Base-by-base conservation (phyloP, 1,140 invertebrate genomes). In the Onthophagus taurus region DNA sequence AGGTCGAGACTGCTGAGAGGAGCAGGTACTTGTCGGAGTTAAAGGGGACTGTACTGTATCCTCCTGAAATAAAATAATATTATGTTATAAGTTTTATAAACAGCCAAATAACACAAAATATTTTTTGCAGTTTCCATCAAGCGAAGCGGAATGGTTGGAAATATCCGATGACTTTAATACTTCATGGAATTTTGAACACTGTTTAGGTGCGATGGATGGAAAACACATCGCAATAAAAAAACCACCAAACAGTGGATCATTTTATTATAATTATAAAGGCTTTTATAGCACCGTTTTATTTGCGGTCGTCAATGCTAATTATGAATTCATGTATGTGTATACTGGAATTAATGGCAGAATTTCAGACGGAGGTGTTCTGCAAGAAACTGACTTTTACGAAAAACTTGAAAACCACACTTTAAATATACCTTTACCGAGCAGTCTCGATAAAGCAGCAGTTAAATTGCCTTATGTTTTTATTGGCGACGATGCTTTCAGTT, bases 271-370 rank as follows among this genome's bases (percentile, higher is more conserved):
- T 19, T 47, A 47, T 34, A 72, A 72, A 49, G 34, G 53, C 1
- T 59, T 47, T 51, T 70, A 63, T 53, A 67, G 60, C 16, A 59
- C 70, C 30, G 65, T 72, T 21, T 47, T 74, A n/a, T 50, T 70
- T 29, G 72, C 64, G 2, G 30, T 72, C 5, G 68, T 67, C 14
- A 67, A 74, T 57, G 63, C 63, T 2, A 55, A 70, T 42, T 71
- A 62, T 49, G 60, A 63, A 46, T 72, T 71, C 52, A 55, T 63
- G 17, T 50, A 46, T 34, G 51, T 72, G 35, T 31, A 62, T 72
- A 58, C 72, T 8, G 67, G 68, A 24, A 52, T 59, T 2, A 64
- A 63, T 48, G 67, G 66, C 5, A 63, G 52, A 43, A 52, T 64
- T 48, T 51, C 59, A 18, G 65, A 71, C 50, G 55, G 59, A 20